Conservation (phyloP, 1,140 invertebrate genomes). For the Chironomus tepperi region DNA sequence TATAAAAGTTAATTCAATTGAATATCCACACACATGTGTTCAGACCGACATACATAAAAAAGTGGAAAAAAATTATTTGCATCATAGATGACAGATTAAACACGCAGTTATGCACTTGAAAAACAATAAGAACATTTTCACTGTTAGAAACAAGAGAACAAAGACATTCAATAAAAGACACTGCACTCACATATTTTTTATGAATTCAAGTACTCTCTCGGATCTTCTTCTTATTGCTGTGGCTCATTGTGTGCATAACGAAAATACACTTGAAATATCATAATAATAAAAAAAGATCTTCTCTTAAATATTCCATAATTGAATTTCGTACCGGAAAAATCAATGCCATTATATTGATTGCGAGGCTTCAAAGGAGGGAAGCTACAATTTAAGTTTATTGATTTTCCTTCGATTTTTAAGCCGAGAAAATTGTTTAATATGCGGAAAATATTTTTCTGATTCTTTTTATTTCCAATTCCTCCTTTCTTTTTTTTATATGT, state of each 20-base stretch:
- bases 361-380: neutral
- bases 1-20: too few species aligned
- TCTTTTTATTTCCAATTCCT: too few species aligned
- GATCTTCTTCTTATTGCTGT: neutral
- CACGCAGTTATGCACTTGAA: conserved; percentile 11
- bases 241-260: neutral
- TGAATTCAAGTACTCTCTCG: neutral
- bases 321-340: conserved; percentile 2
- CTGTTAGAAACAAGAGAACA: neutral
- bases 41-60: neutral
- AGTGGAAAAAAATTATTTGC: neutral
- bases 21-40: too few species aligned
- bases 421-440: conserved; percentile 21
- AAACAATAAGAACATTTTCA: conserved; percentile 1
- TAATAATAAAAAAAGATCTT: neutral
- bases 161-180: conserved; percentile 14
- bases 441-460: conserved; percentile 13
- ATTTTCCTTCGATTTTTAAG: neutral
- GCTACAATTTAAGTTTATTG: conserved; percentile 13
- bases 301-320: conserved; percentile 9
- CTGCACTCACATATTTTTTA: neutral
- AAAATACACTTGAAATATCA: neutral
- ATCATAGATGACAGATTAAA: conserved; percentile 14
- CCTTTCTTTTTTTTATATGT: neutral
- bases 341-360: conserved; percentile 8